Base-by-base conservation (phyloP, 2,888 invertebrate genomes). In the Oscheius onirici region DNA sequence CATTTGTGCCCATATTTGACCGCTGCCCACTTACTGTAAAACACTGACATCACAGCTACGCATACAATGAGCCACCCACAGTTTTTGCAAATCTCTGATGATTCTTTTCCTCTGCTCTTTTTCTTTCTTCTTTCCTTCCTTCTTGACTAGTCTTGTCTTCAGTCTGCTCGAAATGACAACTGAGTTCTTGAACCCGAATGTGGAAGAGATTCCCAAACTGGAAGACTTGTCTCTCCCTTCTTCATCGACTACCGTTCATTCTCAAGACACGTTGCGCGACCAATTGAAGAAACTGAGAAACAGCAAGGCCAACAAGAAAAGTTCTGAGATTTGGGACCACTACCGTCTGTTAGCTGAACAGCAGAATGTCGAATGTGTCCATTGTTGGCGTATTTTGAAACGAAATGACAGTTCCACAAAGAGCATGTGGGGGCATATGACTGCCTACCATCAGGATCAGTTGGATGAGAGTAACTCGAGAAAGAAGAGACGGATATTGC, bases 381-480 rank as follows among this genome's bases (percentile, higher is more conserved):
- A 83, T 63, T 83, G 83, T 54, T 81, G 82, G 73, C 78, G 81
- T 43, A 77, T 80, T 58, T 73, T 83, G 63, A 82, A 80, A 58
- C 68, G 83, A 13, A 77, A 76, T 28, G 83, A 83, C 63, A 78
- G 78, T 34, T 80, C 80, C 11, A 83, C 83, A 10, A 83, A 83
- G 52, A 77, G 76, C 44, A 83, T 83, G 83, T 83, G 83, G 83
- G 83, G 83, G 17, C 83, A 83, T 61, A 77, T 83, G 78, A 82
- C 82, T 46, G 80, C 83, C 15, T 82, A 79, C 55, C 83, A 83
- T 72, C 74, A 74, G 41, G 83, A 83, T 55, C 69, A 80, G 46
- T 70, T 83, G 26, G 77, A 73, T 17, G 77, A 78, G 49, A 77
- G 76, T 34, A 74, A 79, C 13, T 78, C 77, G 11, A 69, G 73